Base-by-base conservation (phyloP, 2,113 vertebrate genomes). In the Gracilinanus agilis region DNA sequence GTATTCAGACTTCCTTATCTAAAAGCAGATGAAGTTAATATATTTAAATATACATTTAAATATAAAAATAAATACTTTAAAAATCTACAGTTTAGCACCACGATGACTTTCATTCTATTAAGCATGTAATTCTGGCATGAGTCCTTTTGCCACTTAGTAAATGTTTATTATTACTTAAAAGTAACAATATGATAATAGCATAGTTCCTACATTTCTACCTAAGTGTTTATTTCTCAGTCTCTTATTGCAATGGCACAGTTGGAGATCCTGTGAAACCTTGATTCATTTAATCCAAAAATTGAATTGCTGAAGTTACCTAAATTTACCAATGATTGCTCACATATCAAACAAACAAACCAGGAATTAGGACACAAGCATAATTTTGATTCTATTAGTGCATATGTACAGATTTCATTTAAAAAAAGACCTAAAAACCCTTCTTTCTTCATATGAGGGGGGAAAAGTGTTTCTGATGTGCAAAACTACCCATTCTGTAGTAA, bases 11-110 rank as follows among this genome's bases (percentile, higher is more conserved):
- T 44, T 29, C 49, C 89, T 90, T 90, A 54, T 44, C 27, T 54
- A 94, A 49, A 49, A 25, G 90, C 24, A 25, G 61, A 16, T 44
- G 44, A 92, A 67, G 54, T 89, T 90, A 93, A 95, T 11, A 16
- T 96, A 40, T 90, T 89, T 55, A 49, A 95, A 75, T 75, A n/a
- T 75, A 75, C 5, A 21, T 3, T 49, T 49, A 49, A 49, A 49
- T 49, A 49, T 49, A 49, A 49, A 49, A 49, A 49, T 49, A 49
- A 49, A 49, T 49, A 49, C 49, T 49, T 49, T 5, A 40, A 40
- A 56, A 83, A 83, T 83, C 67, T 83, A 83, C 61, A n/a, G 6
- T 83, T 83, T 16, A 83, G 13, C 29, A n/a, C 34, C 34, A 83
- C 67, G 9, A 40, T 83, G 34, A 19, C 67, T 83, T n/a, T 40